phyloP scores from a whole-genome alignment of 2,888 invertebrate genomes.

The Camponotus fellah region DNA sequence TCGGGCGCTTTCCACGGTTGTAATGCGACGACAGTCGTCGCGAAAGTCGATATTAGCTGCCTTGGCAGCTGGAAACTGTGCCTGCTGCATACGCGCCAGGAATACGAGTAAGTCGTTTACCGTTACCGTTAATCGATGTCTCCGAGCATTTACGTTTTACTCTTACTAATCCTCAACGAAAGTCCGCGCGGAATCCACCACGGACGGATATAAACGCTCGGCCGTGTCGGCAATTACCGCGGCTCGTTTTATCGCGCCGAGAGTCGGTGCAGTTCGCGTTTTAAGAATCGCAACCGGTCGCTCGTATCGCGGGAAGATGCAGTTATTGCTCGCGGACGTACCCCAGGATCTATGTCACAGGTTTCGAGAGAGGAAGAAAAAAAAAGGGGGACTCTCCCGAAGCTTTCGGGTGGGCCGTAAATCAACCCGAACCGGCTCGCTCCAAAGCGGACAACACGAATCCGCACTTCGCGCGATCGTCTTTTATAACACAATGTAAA shows the following conservation, averaged over 20 bases:
- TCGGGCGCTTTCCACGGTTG: constrained; percentile 50
- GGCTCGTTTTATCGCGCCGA: constrained; percentile 62
- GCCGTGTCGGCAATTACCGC: constrained; percentile 69
- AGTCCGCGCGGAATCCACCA: constrained; percentile 57
- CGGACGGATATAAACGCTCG: constrained; percentile 68
- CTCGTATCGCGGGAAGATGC: constrained; percentile 12
- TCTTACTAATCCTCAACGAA: constrained; percentile 78
- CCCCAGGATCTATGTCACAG: constrained; percentile 36
- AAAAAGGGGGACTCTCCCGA: not conserved
- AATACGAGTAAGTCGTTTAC: constrained; percentile 77
- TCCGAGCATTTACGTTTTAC: constrained; percentile 78
- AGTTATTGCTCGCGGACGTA: constrained; percentile 36
- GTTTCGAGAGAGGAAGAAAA: not conserved
- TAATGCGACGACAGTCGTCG: not conserved
- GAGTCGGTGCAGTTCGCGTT: constrained; percentile 71
- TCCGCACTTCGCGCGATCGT: constrained; percentile 28
- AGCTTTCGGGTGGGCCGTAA: constrained; percentile 21
- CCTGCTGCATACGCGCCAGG: constrained; percentile 52
- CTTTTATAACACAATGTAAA: not conserved
- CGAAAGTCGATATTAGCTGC: constrained; percentile 64
- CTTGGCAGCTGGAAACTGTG: constrained; percentile 56
- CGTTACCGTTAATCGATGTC: constrained; percentile 81
- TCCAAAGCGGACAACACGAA: constrained; percentile 18
- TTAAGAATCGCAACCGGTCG: constrained; percentile 56
- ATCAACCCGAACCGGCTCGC: not conserved